Evolutionary conservation across 2,888 invertebrate species (phyloP), one percentile per base, ranked within the genome.

Genomic region (Hypolimnas misippus): DNA sequence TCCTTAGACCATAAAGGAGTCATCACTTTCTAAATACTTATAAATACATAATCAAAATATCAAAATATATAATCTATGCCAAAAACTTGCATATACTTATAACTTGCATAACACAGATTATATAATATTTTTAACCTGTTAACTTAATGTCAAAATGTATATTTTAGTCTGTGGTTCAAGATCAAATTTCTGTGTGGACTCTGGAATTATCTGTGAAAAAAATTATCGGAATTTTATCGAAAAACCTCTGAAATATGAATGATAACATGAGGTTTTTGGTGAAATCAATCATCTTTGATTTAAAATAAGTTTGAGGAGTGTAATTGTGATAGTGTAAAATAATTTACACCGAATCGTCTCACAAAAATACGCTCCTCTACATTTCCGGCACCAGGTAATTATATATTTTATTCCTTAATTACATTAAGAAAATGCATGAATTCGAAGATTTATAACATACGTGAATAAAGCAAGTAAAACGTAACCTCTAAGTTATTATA

Each of bases 231-330:
- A 77, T 83, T 85, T 83, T 80, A 84, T 82, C 81, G 80, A 84
- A 49, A 84, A 84, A 80, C 77, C 78, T 76, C 74, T 75, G 78
- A 82, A 84, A 80, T 83, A 85, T 87, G 87, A 86, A 84, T 86
- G 84, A 81, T 87, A 87, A 80, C 81, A 83, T 81, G 82, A 78
- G 79, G 77, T 76, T 78, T 67, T 72, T 73, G 71, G 71, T 57
- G 72, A 58, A 74, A 76, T 74, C 70, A 66, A 70, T 69, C 66
- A 71, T 63, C 62, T 66, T 65, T 65, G 69, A 67, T 66, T 71
- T 73, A 66, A 79, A 79, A 82, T 83, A 85, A 76, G 64, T 68
- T 65, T 70, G 56, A 31, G 69, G 65, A 67, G 67, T 63, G 69
- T 70, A 46, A 66, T 65, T 61, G 71, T 74, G 71, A 71, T 72